A percentile compares a stretch with the other conserved stretches of the same genome.
These are phyloP conservation scores for Carcharodon carcharias DNA, from an alignment of 2,797 vertebrate species.

Conservation along the genomic window DNA sequence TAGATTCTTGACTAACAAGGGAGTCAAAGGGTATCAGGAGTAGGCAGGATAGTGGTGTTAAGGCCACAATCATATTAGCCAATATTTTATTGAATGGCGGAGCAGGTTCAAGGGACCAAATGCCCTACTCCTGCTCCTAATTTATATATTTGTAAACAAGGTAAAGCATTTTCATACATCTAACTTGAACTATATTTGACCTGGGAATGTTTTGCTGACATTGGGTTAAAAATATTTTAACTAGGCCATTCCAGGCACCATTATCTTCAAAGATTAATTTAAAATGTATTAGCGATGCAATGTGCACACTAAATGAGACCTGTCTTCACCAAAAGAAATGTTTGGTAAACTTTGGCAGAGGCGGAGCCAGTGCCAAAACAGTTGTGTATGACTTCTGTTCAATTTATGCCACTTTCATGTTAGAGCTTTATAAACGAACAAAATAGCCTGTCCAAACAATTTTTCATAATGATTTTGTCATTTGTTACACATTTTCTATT, in stretches of 20 bases:
- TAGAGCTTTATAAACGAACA: neutral
- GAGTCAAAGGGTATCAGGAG: too few relatives aligned
- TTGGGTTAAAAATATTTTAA: neutral
- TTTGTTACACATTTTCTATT: neutral
- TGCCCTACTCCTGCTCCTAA: too few relatives aligned
- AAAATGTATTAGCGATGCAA: neutral
- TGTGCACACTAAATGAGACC: neutral
- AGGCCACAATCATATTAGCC: too few relatives aligned
- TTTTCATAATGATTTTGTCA: neutral
- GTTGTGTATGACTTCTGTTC: too few relatives aligned
- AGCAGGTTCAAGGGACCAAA: too few relatives aligned
- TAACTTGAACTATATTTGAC: neutral
- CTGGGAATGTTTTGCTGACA: neutral
- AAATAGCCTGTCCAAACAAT: neutral
- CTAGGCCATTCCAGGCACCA: neutral
- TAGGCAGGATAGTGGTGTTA: too few relatives aligned
- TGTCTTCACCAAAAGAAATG: neutral
- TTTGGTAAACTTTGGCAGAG: neutral
- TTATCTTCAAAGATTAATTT: neutral
- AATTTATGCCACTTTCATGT: neutral
- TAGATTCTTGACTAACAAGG: too few relatives aligned
- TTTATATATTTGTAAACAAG: too few relatives aligned
- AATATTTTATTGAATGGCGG: too few relatives aligned
- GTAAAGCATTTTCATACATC: too few relatives aligned
- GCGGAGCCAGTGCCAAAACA: too few relatives aligned